These are phyloP conservation scores for Drosophila kurseongensis DNA, from an alignment of 1,140 invertebrate genomes.

Conservation along the genomic window DNA sequence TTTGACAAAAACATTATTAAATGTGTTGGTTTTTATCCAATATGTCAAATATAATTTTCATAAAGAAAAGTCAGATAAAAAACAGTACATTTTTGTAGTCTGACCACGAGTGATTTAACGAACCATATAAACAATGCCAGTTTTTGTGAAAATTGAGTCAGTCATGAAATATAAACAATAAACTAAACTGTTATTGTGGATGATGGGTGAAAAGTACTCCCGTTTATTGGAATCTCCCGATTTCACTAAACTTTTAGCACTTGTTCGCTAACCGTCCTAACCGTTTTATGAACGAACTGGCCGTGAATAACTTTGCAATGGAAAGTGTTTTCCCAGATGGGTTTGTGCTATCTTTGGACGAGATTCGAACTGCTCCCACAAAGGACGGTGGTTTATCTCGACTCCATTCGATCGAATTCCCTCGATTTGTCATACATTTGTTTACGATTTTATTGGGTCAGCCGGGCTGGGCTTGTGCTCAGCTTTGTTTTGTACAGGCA, in stretches of 20 bases:
- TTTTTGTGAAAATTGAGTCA: not conserved
- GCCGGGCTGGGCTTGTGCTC: not conserved
- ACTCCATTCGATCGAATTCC: not conserved
- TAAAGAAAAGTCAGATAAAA: too few relatives aligned
- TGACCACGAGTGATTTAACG: too few relatives aligned
- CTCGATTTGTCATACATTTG: not conserved
- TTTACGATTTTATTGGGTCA: conserved; percentile 10
- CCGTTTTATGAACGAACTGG: not conserved
- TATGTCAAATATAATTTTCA: too few relatives aligned
- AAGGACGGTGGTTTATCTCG: not conserved
- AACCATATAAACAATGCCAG: not conserved
- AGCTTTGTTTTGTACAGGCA: conserved; percentile 12
- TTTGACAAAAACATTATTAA: too few relatives aligned
- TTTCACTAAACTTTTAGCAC: conserved; percentile 15
- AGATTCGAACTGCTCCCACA: conserved; percentile 11
- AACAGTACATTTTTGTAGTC: too few relatives aligned
- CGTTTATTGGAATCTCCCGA: not conserved
- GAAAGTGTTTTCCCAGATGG: conserved; percentile 17
- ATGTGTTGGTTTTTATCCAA: too few relatives aligned
- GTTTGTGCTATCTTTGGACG: not conserved
- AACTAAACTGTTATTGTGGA: not conserved
- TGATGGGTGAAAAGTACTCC: too few relatives aligned
- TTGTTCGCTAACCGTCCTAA: conserved; percentile 3
- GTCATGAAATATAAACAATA: not conserved
- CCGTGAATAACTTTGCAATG: not conserved